phyloP scores from a whole-genome alignment of 1,140 invertebrate species.

The Hydropsyche tenuis region DNA sequence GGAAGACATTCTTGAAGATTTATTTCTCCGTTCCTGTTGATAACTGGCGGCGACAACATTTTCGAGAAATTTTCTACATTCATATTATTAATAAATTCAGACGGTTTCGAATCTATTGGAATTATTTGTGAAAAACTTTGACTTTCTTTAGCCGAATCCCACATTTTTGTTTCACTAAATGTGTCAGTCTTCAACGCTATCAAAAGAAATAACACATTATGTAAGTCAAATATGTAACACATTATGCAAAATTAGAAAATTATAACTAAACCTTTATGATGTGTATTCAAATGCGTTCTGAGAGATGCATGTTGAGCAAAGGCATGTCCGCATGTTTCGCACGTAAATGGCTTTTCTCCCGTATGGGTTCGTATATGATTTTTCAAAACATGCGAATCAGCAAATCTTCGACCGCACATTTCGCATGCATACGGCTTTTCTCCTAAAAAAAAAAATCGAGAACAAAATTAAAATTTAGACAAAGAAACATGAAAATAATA shows the following conservation, averaged over 20 bases:
- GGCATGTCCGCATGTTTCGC: slow-evolving; percentile 59
- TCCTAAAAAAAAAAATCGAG: slow-evolving; percentile 20
- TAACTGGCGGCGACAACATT: not conserved
- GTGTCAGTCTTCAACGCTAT: not conserved
- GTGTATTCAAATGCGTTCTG: slow-evolving; percentile 62
- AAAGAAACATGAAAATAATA: not conserved
- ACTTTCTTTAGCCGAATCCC: slow-evolving; percentile 15
- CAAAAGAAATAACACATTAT: slow-evolving; percentile 22
- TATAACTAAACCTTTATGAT: slow-evolving; percentile 48
- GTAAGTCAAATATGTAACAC: too few species aligned
- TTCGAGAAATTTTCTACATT: slow-evolving; percentile 12
- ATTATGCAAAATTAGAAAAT: not conserved
- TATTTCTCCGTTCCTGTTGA: not conserved
- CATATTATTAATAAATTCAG: slow-evolving; percentile 3
- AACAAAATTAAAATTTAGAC: not conserved
- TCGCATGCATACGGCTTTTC: slow-evolving; percentile 39
- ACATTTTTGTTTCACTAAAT: not conserved
- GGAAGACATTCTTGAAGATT: slow-evolving; percentile 26
- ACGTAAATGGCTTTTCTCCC: slow-evolving; percentile 62
- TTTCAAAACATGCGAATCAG: slow-evolving; percentile 39
- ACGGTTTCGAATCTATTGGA: not conserved
- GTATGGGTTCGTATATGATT: slow-evolving; percentile 50
- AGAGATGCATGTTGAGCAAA: slow-evolving; percentile 68
- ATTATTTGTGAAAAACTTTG: not conserved
- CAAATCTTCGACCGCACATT: slow-evolving; percentile 35